phyloP scores from a whole-genome alignment of 2,113 vertebrate genomes.

The Psittacara wagleri region DNA sequence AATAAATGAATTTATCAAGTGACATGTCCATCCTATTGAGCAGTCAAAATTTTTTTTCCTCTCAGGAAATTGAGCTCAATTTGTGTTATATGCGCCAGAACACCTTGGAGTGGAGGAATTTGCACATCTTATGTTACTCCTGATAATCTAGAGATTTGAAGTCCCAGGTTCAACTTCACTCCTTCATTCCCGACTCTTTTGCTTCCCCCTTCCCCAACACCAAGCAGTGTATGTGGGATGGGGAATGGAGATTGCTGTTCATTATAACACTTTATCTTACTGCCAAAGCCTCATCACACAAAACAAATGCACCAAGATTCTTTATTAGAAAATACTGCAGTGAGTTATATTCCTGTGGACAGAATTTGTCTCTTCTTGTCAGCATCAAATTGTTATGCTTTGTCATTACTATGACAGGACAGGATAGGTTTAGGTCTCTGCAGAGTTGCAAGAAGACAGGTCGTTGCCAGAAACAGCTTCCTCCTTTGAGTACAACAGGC shows the following conservation, averaged over 20 bases:
- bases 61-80: neutral
- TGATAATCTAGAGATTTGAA: neutral
- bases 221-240: rapidly evolving
- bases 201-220: neutral
- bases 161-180: neutral
- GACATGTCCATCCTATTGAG: neutral
- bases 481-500: neutral
- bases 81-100: neutral
- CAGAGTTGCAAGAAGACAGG: neutral
- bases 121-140: neutral
- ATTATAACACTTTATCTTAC: neutral
- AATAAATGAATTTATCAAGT: neutral
- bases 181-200: neutral
- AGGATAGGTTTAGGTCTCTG: neutral
- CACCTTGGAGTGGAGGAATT: neutral
- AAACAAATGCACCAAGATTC: neutral
- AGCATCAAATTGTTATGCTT: neutral
- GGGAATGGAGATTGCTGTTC: neutral
- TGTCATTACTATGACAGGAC: neutral
- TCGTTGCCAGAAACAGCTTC: neutral
- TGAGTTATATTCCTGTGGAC: neutral
- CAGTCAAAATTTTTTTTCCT: neutral
- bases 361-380: neutral
- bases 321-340: neutral
- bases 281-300: neutral